These are phyloP conservation scores for Drosophila fuyamai DNA, from an alignment of 1,140 invertebrate species.

Conservation along the genomic window DNA sequence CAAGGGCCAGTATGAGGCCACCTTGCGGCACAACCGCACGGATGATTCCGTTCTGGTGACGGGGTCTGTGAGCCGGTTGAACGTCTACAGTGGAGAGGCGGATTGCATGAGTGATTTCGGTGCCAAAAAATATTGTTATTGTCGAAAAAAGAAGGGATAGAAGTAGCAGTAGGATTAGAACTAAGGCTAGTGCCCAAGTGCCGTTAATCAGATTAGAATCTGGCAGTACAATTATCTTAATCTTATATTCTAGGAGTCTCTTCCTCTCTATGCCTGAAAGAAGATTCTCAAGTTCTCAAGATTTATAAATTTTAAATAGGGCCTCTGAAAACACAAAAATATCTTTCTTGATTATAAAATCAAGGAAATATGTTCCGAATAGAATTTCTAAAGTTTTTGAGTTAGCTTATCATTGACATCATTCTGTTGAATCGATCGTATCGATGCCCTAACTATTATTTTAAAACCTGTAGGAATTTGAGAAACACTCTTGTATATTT, in stretches of 20 bases:
- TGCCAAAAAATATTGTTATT: conserved; percentile 87
- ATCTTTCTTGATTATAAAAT: not conserved
- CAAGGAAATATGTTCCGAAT: not conserved
- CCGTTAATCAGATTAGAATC: conserved; percentile 44
- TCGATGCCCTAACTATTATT: not conserved
- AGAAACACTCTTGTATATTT: not conserved
- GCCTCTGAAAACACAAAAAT: not conserved
- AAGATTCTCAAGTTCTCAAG: not conserved
- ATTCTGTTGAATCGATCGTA: no score
- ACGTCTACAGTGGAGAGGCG: conserved; percentile 86
- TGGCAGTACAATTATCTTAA: conserved; percentile 13
- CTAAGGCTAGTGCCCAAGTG: conserved; percentile 54
- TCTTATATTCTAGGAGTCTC: conserved; percentile 10
- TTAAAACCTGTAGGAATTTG: not conserved
- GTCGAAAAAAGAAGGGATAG: conserved; percentile 65
- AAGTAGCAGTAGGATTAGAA: conserved; percentile 2
- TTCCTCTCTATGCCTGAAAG: conserved; percentile 3
- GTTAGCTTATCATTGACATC: no score
- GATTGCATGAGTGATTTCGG: conserved; percentile 85
- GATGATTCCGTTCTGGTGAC: conserved; percentile 58
- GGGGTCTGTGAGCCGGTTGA: conserved; percentile 87
- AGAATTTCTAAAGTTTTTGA: not conserved
- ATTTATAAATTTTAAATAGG: not conserved
- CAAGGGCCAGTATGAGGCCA: conserved; percentile 87
- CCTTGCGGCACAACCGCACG: conserved; percentile 84